Evolutionary conservation across 1,140 invertebrate species (phyloP).

Genomic region (Cydia amplana): DNA sequence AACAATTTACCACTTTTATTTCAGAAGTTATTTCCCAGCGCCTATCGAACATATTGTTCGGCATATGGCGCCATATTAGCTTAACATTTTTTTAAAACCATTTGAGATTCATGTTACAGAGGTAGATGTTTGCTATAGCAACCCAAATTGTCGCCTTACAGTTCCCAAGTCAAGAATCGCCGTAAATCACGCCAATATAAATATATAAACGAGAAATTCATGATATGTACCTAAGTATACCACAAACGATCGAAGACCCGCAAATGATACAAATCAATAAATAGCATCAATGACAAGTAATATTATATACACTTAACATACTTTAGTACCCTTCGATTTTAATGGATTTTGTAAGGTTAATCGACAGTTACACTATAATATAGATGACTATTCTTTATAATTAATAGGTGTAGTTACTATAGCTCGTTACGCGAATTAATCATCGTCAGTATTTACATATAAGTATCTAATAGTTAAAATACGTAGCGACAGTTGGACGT

Average conservation of each 20-base stretch:
- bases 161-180: conserved; percentile 9
- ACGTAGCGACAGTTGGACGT: conserved; percentile 40
- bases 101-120: conserved; percentile 19
- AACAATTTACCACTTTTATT: neutral
- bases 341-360: conserved; percentile 70
- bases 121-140: conserved; percentile 35
- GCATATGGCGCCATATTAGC: neutral
- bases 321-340: conserved; percentile 76
- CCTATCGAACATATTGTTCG: neutral
- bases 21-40: neutral
- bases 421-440: conserved; percentile 63
- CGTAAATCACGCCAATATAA: neutral
- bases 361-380: conserved; percentile 61
- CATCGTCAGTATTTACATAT: conserved; percentile 72
- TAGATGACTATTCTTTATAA: conserved; percentile 62
- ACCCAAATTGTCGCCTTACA: conserved; percentile 34
- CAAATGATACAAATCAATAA: conserved; percentile 76
- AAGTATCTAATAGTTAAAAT: conserved; percentile 59
- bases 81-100: neutral
- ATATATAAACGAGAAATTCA: conserved; percentile 64
- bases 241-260: conserved; percentile 67
- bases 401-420: conserved; percentile 62
- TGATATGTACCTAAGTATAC: conserved; percentile 78
- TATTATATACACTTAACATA: conserved; percentile 64
- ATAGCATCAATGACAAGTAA: conserved; percentile 70